Base-by-base conservation (phyloP, 2,797 vertebrate species). In the Chiloscyllium punctatum region DNA sequence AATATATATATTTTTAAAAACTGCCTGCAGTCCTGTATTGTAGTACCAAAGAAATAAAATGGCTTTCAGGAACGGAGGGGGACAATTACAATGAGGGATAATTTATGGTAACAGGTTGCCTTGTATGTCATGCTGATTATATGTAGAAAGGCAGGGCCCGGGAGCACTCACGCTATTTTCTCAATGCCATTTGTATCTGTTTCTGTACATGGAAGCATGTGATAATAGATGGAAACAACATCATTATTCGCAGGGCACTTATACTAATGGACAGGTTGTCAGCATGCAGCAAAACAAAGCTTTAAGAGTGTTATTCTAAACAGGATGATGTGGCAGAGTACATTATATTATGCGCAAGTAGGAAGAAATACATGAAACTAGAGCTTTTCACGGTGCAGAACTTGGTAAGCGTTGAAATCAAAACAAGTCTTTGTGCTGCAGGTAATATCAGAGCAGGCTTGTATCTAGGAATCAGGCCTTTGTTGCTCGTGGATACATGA, bases 211-310 rank as follows among this genome's bases (percentile, higher is more conserved):
- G 48, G 94, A 53, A 23, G 27, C 48, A 57, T 33, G 94, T 16
- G 94, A 77, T 72, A 77, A 53, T n/a, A 77, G 71, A 77, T 51
- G 94, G 21, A 95, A 95, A 77, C 48, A 33, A 71, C 94, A 33
- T 57, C 71, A 69, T 51, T 74, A 51, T 77, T 77, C 69, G 77
- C 13, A 37, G 53, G 71, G 48, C 94, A 95, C 71, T 95, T 74
- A 95, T 7, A 77, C 72, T 95, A 95, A 95, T 53, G 94, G 69
- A n/a, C 27, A 95, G 71, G 53, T 53, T 95, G 94, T 72, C 69
- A 77, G 69, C 69, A 95, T 95, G 30, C 30, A 95, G 51, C 42
- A 95, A 95, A 53, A 57, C 48, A 53, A 48, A 18, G 51, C 51
- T 33, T 95, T 74, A 74, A 95, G 42, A 74, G 68, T n/a, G 42